These are phyloP conservation scores for Leptocoma aspasia DNA, from an alignment of 2,113 vertebrate species.

Conservation along the genomic window DNA sequence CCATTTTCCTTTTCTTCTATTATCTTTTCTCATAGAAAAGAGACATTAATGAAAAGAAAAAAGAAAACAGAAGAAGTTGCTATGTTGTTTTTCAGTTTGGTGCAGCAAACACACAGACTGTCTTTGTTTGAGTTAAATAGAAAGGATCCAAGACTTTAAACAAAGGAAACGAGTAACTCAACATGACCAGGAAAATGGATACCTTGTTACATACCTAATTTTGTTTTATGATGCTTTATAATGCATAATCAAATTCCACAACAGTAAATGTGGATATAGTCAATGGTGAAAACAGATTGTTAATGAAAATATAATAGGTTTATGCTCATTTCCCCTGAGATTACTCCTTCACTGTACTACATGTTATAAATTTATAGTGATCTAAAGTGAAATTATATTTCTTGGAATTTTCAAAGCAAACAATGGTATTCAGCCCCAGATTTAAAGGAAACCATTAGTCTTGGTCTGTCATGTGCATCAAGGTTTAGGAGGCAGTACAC, in stretches of 20 bases:
- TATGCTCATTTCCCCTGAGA: slow-evolving; percentile 57
- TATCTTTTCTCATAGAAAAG: neutral
- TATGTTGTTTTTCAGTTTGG: neutral
- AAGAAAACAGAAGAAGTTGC: neutral
- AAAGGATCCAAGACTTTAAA: slow-evolving; percentile 37
- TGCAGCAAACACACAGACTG: neutral
- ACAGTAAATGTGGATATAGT: slow-evolving; percentile 61
- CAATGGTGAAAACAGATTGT: slow-evolving; percentile 66
- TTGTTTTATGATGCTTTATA: slow-evolving; percentile 56
- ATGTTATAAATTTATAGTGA: slow-evolving; percentile 69
- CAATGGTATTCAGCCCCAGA: slow-evolving; percentile 59
- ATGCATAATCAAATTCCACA: slow-evolving; percentile 56
- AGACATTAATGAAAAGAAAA: neutral
- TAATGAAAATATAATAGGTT: slow-evolving; percentile 67
- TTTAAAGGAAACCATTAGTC: slow-evolving; percentile 71
- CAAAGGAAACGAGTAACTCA: slow-evolving; percentile 45
- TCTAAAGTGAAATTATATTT: slow-evolving; percentile 71
- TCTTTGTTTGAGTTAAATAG: slow-evolving; percentile 8
- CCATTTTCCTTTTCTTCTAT: neutral
- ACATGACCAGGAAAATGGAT: slow-evolving; percentile 39
- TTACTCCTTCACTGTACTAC: slow-evolving; percentile 61
- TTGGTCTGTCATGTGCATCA: slow-evolving; percentile 67
- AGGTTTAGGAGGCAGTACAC: slow-evolving; percentile 50
- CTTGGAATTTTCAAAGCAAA: slow-evolving; percentile 63
- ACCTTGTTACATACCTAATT: slow-evolving; percentile 50